A percentile compares a stretch with the other conserved stretches of the same genome.
Conservation (phyloP, 1,140 invertebrate genomes). For the Reticulitermes speratus region DNA sequence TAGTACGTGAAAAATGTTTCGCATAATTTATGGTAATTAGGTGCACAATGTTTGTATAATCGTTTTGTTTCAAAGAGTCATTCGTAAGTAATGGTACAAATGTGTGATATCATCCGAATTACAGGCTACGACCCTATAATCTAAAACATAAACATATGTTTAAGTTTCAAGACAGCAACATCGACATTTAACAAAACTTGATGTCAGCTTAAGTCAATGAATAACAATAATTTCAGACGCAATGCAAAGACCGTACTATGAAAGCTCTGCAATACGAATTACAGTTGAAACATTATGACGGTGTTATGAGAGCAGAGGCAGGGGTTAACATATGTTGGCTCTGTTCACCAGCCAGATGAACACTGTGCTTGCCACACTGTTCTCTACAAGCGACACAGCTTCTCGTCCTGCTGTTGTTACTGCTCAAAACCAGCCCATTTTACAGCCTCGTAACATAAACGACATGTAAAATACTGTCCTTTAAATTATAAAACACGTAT, state of each 20-base stretch:
- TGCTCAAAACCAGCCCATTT: too few species aligned
- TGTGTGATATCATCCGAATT: not conserved
- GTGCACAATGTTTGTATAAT: not conserved
- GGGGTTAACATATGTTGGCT: too few species aligned
- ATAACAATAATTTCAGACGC: not conserved
- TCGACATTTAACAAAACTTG: not conserved
- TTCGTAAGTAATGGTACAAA: not conserved
- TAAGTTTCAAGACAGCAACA: not conserved
- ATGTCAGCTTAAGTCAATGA: not conserved
- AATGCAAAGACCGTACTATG: not conserved
- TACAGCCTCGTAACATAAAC: too few species aligned
- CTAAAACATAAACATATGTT: not conserved
- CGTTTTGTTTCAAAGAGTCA: not conserved
- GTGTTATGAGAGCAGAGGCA: too few species aligned
- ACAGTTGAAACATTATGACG: too few species aligned
- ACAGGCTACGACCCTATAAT: not conserved
- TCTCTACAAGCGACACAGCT: too few species aligned
- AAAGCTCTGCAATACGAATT: too few species aligned
- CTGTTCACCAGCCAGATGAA: too few species aligned
- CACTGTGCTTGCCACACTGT: too few species aligned
- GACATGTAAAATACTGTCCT: too few species aligned
- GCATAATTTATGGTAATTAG: not conserved
- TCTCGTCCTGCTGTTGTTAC: too few species aligned
- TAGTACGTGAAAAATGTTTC: not conserved
- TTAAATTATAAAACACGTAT: too few species aligned